These are phyloP conservation scores for Brachionus paranguensis DNA, from an alignment of 1,140 invertebrate species.

Conservation along the genomic window DNA sequence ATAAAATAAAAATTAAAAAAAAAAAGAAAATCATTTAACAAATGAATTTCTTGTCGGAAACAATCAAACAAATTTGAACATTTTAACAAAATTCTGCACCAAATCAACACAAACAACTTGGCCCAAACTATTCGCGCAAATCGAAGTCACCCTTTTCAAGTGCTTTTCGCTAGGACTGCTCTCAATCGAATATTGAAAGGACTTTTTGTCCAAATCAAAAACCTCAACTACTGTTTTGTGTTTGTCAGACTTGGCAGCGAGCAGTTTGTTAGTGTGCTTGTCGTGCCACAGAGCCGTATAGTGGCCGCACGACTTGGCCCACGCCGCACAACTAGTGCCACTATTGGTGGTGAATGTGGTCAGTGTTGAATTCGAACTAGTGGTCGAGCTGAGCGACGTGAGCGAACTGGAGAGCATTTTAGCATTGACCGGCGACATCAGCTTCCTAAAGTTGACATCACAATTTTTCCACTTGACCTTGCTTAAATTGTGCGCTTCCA, in stretches of 20 bases:
- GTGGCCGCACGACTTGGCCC: neutral
- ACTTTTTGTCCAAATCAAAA: neutral
- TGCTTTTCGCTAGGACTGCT: neutral
- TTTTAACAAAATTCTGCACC: slow-evolving; percentile 34
- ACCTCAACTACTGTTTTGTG: neutral
- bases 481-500: neutral
- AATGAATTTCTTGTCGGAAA: neutral
- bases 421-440: neutral
- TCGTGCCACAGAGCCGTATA: slow-evolving; percentile 37
- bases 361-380: neutral
- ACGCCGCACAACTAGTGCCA: neutral
- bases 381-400: slow-evolving; percentile 22
- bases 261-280: neutral
- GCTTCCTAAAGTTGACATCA: neutral
- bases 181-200: slow-evolving; percentile 9
- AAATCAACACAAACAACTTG: slow-evolving; percentile 36
- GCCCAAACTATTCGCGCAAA: neutral
- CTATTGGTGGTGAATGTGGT: slow-evolving; percentile 2
- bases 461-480: neutral
- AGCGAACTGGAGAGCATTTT: neutral
- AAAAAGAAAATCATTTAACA: neutral
- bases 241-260: slow-evolving; percentile 29
- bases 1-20: neutral
- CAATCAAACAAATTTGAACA: slow-evolving; percentile 30
- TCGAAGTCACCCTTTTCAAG: slow-evolving; percentile 14